Base-by-base conservation (phyloP, 2,888 invertebrate genomes). In the Cheilosia impressa region DNA sequence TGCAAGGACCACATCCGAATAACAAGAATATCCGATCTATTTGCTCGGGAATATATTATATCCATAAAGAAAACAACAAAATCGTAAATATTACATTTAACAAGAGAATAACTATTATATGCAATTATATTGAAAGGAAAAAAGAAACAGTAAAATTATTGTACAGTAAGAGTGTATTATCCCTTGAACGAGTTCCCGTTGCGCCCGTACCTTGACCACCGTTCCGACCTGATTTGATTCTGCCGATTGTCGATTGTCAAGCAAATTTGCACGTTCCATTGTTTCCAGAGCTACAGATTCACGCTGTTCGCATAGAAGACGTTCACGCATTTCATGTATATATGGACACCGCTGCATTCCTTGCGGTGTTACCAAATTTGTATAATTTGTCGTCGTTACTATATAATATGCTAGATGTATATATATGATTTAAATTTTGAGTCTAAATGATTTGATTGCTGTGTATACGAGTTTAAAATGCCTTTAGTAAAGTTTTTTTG, bases 301-400 rank as follows among this genome's bases (percentile, higher is more conserved):
- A 88, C 95, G 94, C 81, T 94, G 93, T 90, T 95, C 95, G 90
- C 96, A 96, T 89, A 97, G 94, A 93, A 97, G 94, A 91, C 97
- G 96, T 95, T 97, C 97, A 94, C 97, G 96, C 97, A 97, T 97
- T 95, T 97, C 97, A 94, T 97, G 96, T 93, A 97, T 95, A 94
- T 97, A 97, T 91, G 97, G 97, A 94, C 96, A 97, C 93, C 97
- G 92, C 91, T 92, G 92, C 92, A 92, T 92, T 89, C 92, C 92
- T 90, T 88, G 47, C 38, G 78, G 60, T 81, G 34, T 66, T 84
- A 53, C 19, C 38, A 68, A 62, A 62, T 57, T 50, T 72, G 15
- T 76, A 15, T 71, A 50, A 24, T 43, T 43, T 68, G 45, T 77
- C 66, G 55, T 85, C 63, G 72, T 50, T 31, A 55, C 43, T 72